Evolutionary conservation across 2,113 vertebrate species (phyloP).

Genomic region (Sebastes fasciatus): DNA sequence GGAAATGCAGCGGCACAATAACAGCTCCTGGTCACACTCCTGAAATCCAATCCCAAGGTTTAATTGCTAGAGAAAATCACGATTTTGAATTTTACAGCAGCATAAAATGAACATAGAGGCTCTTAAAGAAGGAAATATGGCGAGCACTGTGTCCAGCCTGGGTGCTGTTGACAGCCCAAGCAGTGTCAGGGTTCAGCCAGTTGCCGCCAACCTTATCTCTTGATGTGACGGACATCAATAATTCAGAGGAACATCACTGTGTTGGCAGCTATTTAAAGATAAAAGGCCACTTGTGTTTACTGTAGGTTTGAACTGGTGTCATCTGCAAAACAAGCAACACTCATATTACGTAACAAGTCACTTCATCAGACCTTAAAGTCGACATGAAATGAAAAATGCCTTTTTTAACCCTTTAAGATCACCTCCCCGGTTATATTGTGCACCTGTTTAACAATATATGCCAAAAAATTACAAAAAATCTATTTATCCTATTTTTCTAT

Average conservation of each 20-base stretch:
- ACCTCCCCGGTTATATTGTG: no score
- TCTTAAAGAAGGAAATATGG: background rate
- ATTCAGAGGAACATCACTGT: constrained; percentile 60
- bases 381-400: no score
- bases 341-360: background rate
- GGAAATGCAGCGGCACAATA: constrained; percentile 48
- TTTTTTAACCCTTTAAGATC: no score
- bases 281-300: constrained; percentile 22
- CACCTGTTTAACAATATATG: no score
- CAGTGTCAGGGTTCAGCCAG: constrained; percentile 32
- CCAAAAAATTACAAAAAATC: no score
- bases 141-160: background rate
- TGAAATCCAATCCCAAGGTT: constrained; percentile 21
- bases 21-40: constrained; percentile 14
- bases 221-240: constrained; percentile 68
- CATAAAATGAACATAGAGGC: background rate
- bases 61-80: constrained; percentile 24
- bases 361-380: background rate
- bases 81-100: constrained; percentile 11
- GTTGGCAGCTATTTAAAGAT: constrained; percentile 55
- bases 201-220: constrained; percentile 46
- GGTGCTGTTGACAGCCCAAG: constrained; percentile 14
- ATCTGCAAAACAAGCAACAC: constrained; percentile 23
- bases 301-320: constrained; percentile 12
- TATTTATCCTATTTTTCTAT: no score